These are phyloP conservation scores for Calameuta filiformis DNA, from an alignment of 2,888 invertebrate genomes.

Conservation along the genomic window DNA sequence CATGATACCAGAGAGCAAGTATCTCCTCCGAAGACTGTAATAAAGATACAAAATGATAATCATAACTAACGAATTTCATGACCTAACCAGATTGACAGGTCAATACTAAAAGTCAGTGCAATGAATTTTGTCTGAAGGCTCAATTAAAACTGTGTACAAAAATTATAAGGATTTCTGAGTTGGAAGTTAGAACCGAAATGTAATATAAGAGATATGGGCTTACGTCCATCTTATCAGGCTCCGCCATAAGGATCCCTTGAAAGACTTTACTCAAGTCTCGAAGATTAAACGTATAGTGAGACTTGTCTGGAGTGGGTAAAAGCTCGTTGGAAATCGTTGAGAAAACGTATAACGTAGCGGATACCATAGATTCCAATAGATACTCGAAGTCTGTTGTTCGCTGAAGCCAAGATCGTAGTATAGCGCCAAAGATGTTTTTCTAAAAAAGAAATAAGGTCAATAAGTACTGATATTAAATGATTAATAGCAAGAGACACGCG, in stretches of 20 bases:
- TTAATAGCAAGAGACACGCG: too few species aligned
- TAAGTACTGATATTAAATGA: too few species aligned
- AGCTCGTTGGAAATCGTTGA: slow-evolving; percentile 75
- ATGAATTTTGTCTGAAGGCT: too few species aligned
- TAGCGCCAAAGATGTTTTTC: slow-evolving; percentile 76
- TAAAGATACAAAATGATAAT: not conserved
- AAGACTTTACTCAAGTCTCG: slow-evolving; percentile 88
- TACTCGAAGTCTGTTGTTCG: slow-evolving; percentile 41
- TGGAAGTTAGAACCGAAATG: not conserved
- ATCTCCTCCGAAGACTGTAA: slow-evolving; percentile 71
- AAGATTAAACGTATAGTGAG: slow-evolving; percentile 91
- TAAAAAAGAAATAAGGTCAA: slow-evolving; percentile 39
- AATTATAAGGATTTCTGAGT: too few species aligned
- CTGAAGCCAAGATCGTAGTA: slow-evolving; percentile 76
- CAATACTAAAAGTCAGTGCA: not conserved
- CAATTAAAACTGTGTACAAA: too few species aligned
- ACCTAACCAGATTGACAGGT: not conserved
- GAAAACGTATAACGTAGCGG: slow-evolving; percentile 77
- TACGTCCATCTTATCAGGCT: slow-evolving; percentile 73
- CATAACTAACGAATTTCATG: not conserved
- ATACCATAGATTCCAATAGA: slow-evolving; percentile 69
- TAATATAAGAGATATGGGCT: slow-evolving; percentile 24
- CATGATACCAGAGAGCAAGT: slow-evolving; percentile 89
- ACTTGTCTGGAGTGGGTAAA: slow-evolving; percentile 88
- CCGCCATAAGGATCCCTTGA: slow-evolving; percentile 81